Base-by-base conservation (phyloP, 2,113 vertebrate genomes). In the Artemisiospiza belli region DNA sequence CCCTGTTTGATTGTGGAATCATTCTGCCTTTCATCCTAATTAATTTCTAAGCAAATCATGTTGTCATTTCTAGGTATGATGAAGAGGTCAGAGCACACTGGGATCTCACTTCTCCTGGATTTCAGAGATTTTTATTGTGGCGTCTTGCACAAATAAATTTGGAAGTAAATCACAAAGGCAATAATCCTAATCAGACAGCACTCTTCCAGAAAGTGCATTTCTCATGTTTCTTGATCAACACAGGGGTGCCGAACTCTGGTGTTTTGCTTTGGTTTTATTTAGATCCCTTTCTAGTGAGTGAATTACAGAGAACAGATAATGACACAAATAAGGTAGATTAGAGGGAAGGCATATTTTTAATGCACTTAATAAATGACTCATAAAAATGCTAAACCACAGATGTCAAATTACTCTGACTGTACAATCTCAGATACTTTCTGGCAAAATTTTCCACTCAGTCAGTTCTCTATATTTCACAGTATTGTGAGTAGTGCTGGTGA, bases 361-460 rank as follows among this genome's bases (percentile, higher is more conserved):
- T 83, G 55, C 17, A 47, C 39, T 74, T 97, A 90, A 90, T 96
- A 90, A 83, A 77, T 95, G 67, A 94, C 47, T 95, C 85, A 94
- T 55, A 85, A 86, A 91, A 82, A 90, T 86, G 33, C 55, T 63
- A 92, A 89, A 82, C 37, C 55, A 64, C 59, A 83, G 54, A 92
- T 94, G 79, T 81, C 55, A 70, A 92, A 91, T 95, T 88, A 67
- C 64, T 90, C 41, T 95, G 66, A 82, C 27, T 62, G 21, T 80
- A 83, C 44, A 57, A 30, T 70, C 35, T 88, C 41, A 93, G 52
- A 87, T 67, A 67, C 21, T 70, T 92, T 89, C 78, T 95, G 87
- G 35, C 19, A 93, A 83, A 87, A 62, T 85, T 95, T 95, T 93
- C 46, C 35, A 76, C 63, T 63, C 63, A 52, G 51, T 67, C 46